These are phyloP conservation scores for Isurus oxyrinchus DNA, from an alignment of 2,113 vertebrate genomes.

Conservation along the genomic window DNA sequence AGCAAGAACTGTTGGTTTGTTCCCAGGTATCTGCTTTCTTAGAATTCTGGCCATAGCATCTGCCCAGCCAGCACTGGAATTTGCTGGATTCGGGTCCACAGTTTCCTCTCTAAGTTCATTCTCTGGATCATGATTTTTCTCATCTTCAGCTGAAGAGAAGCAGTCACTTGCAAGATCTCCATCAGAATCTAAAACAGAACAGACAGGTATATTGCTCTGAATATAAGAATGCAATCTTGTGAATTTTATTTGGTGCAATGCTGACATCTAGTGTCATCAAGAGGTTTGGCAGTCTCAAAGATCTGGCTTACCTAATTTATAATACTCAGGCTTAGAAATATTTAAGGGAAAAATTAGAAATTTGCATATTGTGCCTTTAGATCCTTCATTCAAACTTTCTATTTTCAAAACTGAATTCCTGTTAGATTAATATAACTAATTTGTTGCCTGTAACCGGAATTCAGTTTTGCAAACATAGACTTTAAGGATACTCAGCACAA, in stretches of 20 bases:
- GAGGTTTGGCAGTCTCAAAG: neutral
- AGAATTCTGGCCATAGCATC: slow-evolving; percentile 92
- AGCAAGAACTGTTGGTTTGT: slow-evolving; percentile 66
- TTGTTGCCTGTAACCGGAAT: neutral
- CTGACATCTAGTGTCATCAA: slow-evolving; percentile 29
- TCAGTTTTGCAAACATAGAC: neutral
- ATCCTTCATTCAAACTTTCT: neutral
- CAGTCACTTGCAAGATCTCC: slow-evolving; percentile 46
- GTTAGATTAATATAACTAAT: neutral
- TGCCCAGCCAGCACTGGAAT: slow-evolving; percentile 72
- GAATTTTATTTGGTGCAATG: slow-evolving; percentile 19
- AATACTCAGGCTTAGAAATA: neutral
- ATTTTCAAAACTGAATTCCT: neutral
- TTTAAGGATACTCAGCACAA: neutral
- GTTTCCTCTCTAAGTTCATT: slow-evolving; percentile 21
- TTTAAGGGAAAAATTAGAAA: neutral
- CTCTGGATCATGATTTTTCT: slow-evolving; percentile 22
- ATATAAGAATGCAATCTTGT: neutral
- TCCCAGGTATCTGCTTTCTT: slow-evolving; percentile 64
- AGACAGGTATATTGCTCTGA: neutral
- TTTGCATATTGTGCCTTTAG: neutral
- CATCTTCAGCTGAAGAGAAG: neutral
- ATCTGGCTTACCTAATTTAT: too few species aligned
- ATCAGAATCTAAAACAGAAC: slow-evolving; percentile 43
- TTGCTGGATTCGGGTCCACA: slow-evolving; percentile 40